Evolutionary conservation across 2,888 invertebrate species (phyloP).

Genomic region (Notodonta dromedarius): DNA sequence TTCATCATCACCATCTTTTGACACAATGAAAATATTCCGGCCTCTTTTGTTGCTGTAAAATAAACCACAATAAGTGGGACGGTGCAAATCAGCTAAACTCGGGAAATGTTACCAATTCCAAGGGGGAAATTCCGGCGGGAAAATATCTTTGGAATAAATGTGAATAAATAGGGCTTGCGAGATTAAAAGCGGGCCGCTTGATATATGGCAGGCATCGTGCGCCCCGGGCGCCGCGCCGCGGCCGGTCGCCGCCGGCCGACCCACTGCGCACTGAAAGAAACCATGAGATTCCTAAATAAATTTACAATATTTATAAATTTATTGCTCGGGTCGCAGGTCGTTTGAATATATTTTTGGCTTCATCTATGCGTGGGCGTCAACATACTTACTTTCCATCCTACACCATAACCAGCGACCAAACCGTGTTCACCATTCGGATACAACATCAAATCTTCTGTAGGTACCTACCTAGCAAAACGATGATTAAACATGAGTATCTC

Average conservation of each 20-base stretch:
- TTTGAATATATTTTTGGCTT: conserved; percentile 9
- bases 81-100: conserved; percentile 75
- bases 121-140: conserved; percentile 76
- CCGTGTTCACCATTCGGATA: conserved; percentile 7
- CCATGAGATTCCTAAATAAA: conserved; percentile 51
- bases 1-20: conserved; percentile 60
- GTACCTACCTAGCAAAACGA: too few relatives aligned
- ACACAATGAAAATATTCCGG: conserved; percentile 63
- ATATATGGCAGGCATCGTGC: conserved; percentile 66
- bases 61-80: conserved; percentile 68
- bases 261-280: conserved; percentile 55
- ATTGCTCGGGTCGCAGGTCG: conserved; percentile 9
- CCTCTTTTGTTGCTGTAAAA: conserved; percentile 63
- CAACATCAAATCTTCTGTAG: neutral
- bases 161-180: conserved; percentile 78
- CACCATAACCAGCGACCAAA: neutral
- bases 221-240: conserved; percentile 50
- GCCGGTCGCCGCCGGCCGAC: conserved; percentile 26
- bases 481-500: too few relatives aligned
- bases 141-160: conserved; percentile 80
- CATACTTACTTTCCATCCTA: conserved; percentile 12
- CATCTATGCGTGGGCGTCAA: neutral
- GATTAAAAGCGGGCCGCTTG: conserved; percentile 75
- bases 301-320: conserved; percentile 27
- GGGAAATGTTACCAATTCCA: conserved; percentile 75